Evolutionary conservation across 2,113 vertebrate species (phyloP).

Genomic region (Vidua macroura): DNA sequence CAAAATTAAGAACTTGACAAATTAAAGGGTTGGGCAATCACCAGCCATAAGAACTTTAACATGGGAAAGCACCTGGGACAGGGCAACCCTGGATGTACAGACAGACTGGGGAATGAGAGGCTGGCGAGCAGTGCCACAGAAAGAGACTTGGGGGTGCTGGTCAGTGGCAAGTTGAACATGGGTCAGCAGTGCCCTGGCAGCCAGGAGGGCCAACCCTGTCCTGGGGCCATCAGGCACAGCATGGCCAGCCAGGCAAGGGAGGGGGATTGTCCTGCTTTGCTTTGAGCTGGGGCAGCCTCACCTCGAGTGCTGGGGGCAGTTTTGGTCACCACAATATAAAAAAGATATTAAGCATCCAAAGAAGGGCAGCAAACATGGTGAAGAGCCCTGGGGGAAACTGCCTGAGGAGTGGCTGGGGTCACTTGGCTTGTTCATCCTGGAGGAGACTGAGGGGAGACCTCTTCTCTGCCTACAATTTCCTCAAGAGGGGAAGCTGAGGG

Average conservation of each 20-base stretch:
- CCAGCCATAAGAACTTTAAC: not conserved
- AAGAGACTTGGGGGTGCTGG: not conserved
- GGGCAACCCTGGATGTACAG: no score
- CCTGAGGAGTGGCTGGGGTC: not conserved
- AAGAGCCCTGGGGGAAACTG: not conserved
- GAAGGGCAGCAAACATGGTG: no score
- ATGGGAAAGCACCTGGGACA: no score
- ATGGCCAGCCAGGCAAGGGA: rapidly evolving
- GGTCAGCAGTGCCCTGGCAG: not conserved
- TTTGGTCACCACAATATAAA: not conserved
- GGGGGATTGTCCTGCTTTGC: not conserved
- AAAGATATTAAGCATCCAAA: not conserved
- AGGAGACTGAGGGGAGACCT: not conserved
- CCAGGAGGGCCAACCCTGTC: not conserved
- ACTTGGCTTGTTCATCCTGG: not conserved
- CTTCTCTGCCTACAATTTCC: not conserved
- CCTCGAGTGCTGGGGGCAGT: not conserved
- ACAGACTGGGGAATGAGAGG: not conserved
- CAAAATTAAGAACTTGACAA: not conserved
- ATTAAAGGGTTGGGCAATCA: not conserved
- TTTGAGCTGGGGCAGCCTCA: rapidly evolving
- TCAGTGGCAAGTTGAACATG: rapidly evolving
- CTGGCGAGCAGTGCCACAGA: rapidly evolving
- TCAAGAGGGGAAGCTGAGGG: not conserved
- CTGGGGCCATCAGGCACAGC: not conserved